Conservation (phyloP, 2,888 invertebrate species). For the Euphydryas editha region DNA sequence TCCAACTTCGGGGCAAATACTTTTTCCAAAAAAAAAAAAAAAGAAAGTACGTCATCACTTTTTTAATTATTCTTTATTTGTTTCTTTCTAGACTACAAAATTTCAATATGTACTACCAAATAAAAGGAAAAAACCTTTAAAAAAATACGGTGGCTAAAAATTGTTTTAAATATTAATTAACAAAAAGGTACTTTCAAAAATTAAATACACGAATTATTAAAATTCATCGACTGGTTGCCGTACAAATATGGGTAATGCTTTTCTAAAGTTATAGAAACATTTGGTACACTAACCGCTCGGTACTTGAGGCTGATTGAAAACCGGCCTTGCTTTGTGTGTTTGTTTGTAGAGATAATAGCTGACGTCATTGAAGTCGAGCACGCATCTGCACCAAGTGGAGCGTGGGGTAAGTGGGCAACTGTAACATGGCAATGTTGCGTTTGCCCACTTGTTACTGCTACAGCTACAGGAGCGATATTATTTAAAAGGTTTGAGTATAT, state of each 20-base stretch:
- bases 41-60: too few species aligned
- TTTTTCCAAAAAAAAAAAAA: too few species aligned
- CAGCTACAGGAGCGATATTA: neutral
- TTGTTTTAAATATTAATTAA: too few species aligned
- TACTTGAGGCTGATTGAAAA: slow-evolving; percentile 78
- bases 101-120: too few species aligned
- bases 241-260: slow-evolving; percentile 18
- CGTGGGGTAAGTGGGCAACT: slow-evolving; percentile 5
- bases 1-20: too few species aligned
- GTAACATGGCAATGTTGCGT: slow-evolving; percentile 8
- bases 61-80: too few species aligned
- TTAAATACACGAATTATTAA: neutral
- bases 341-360: slow-evolving; percentile 73
- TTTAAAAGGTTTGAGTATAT: neutral
- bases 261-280: slow-evolving; percentile 59
- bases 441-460: slow-evolving; percentile 5
- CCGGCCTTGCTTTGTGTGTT: slow-evolving; percentile 71
- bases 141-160: too few species aligned
- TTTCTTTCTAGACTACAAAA: too few species aligned
- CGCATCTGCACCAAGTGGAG: slow-evolving; percentile 60
- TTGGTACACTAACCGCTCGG: slow-evolving; percentile 58
- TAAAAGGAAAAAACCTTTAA: too few species aligned
- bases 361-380: slow-evolving; percentile 65
- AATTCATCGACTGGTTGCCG: neutral
- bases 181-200: too few species aligned